These are phyloP conservation scores for Lucifuga dentata DNA, from an alignment of 2,113 vertebrate species.

Conservation along the genomic window DNA sequence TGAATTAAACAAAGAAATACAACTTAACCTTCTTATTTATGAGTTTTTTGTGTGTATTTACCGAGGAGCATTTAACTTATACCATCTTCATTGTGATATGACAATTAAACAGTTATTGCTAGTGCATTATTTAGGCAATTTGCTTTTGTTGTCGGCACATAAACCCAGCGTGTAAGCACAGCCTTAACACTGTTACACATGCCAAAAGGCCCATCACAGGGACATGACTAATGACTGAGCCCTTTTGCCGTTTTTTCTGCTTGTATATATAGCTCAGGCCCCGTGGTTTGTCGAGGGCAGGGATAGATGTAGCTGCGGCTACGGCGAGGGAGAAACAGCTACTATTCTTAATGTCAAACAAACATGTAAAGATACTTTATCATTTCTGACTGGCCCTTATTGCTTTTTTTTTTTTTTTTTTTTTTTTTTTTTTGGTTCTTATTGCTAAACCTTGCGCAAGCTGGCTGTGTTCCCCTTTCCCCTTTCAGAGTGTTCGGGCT, in stretches of 20 bases:
- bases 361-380: conserved; percentile 61
- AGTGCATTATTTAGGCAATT: conserved; percentile 63
- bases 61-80: conserved; percentile 22
- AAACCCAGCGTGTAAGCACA: conserved; percentile 53
- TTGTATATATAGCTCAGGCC: conserved; percentile 54
- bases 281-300: conserved; percentile 52
- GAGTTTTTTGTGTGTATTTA: conserved; percentile 26
- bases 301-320: conserved; percentile 58
- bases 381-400: conserved; percentile 68
- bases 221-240: conserved; percentile 53
- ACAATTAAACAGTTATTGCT: conserved; percentile 60
- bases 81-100: conserved; percentile 32
- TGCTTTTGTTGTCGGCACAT: conserved; percentile 68
- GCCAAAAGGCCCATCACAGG: conserved; percentile 61
- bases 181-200: conserved; percentile 42
- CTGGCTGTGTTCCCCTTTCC: conserved; percentile 29
- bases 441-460: conserved; percentile 59
- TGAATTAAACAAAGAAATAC: conserved; percentile 59
- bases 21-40: conserved; percentile 15
- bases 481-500: conserved; percentile 19
- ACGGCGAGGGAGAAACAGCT: conserved; percentile 51
- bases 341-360: conserved; percentile 73
- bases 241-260: conserved; percentile 46
- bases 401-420: no score
- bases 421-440: no score